These are phyloP conservation scores for Drosophila nigricruria DNA, from an alignment of 2,888 invertebrate genomes.

Conservation along the genomic window DNA sequence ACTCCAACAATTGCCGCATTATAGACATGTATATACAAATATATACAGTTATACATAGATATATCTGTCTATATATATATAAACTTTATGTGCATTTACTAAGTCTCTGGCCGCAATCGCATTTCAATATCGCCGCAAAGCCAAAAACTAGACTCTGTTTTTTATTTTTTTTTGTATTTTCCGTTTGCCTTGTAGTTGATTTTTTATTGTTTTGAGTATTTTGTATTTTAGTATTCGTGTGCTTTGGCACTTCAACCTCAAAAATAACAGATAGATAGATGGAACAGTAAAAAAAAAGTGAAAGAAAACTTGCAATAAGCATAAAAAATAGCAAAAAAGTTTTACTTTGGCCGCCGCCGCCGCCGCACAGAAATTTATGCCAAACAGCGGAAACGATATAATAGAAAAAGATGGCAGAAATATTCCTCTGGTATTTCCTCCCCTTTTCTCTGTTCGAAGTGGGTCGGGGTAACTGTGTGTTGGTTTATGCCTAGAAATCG, in stretches of 20 bases:
- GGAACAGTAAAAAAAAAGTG: constrained; percentile 16
- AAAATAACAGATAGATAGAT: constrained; percentile 33
- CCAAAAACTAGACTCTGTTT: constrained; percentile 51
- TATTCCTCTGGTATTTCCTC: constrained; percentile 43
- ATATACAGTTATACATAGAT: constrained; percentile 10
- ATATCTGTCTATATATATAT: not conserved
- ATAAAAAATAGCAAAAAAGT: constrained; percentile 55
- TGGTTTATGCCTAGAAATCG: constrained; percentile 65
- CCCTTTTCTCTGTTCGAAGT: not conserved
- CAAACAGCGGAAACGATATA: constrained; percentile 78
- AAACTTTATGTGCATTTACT: constrained; percentile 4
- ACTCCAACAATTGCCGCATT: constrained; percentile 75
- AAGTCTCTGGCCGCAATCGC: constrained; percentile 46
- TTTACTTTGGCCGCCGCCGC: constrained; percentile 39
- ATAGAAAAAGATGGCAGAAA: constrained; percentile 74
- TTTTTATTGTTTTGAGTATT: constrained; percentile 48
- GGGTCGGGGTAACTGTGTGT: constrained; percentile 16
- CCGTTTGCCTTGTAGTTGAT: constrained; percentile 25
- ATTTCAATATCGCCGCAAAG: constrained; percentile 60
- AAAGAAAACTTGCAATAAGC: constrained; percentile 46
- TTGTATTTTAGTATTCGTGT: constrained; percentile 66
- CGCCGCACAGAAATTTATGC: constrained; percentile 58
- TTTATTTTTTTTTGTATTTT: constrained; percentile 8
- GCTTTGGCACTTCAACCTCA: constrained; percentile 73
- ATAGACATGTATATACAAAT: constrained; percentile 41